Evolutionary conservation across 2,797 vertebrate genomes (phyloP).

Genomic region (Falco rusticolus): DNA sequence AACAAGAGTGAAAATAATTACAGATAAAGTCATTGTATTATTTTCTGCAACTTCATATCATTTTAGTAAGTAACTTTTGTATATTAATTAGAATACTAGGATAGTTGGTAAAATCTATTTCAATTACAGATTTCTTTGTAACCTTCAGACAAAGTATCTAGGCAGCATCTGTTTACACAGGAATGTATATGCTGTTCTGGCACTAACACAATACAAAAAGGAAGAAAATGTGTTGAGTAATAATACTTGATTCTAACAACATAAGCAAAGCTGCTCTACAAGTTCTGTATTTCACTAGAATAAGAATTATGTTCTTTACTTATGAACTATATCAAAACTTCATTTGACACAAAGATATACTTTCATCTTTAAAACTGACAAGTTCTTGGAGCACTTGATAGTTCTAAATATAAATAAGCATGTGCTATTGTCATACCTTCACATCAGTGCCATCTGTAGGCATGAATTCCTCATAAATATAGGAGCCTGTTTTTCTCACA

Average conservation of each 20-base stretch:
- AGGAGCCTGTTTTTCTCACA: constrained; percentile 90
- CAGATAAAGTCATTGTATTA: neutral
- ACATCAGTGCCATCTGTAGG: constrained; percentile 92
- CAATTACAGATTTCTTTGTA: neutral
- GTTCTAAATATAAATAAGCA: constrained; percentile 27
- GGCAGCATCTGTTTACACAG: neutral
- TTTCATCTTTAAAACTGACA: neutral
- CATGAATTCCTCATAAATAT: constrained; percentile 93
- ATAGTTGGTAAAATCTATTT: neutral
- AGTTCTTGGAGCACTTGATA: neutral
- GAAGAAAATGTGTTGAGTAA: neutral
- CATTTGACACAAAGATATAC: neutral
- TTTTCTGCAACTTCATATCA: neutral
- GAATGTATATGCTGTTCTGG: neutral
- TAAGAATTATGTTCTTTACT: neutral
- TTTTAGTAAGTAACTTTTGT: neutral
- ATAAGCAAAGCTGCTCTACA: neutral
- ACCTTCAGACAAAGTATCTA: neutral
- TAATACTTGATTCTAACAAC: neutral
- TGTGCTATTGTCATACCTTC: constrained; percentile 76
- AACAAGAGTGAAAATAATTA: neutral
- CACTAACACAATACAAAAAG: neutral
- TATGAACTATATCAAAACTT: neutral
- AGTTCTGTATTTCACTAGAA: neutral
- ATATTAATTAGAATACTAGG: neutral